Conservation (phyloP, 2,113 vertebrate genomes). For the Brienomyrus brachyistius region DNA sequence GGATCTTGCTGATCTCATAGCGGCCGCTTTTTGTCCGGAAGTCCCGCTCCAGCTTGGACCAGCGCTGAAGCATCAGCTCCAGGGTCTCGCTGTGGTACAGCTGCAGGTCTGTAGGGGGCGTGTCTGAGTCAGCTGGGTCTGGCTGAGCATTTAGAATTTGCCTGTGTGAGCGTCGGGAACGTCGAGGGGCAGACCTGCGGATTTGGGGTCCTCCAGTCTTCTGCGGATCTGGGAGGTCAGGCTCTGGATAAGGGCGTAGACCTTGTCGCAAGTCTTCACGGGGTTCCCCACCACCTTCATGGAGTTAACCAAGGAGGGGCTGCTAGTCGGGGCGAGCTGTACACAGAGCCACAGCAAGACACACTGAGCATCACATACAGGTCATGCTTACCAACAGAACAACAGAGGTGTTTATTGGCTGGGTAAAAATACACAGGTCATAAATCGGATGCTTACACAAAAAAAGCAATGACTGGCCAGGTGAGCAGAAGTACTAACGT, state of each 20-base stretch:
- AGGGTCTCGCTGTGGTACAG: constrained; percentile 93
- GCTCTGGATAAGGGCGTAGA: constrained; percentile 83
- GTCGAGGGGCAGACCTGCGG: constrained; percentile 63
- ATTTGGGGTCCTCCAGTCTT: constrained; percentile 85
- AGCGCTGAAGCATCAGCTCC: constrained; percentile 93
- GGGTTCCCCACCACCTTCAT: constrained; percentile 86
- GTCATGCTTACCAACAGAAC: neutral
- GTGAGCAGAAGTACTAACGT: neutral
- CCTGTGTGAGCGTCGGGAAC: neutral
- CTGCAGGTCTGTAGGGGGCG: constrained; percentile 66
- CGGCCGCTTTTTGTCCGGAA: constrained; percentile 87
- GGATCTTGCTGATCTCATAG: constrained; percentile 97
- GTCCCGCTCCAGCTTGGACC: constrained; percentile 90
- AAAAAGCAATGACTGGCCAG: neutral
- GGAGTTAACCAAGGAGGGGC: constrained; percentile 81
- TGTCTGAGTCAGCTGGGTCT: neutral
- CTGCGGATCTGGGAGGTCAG: constrained; percentile 84
- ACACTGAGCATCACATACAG: neutral
- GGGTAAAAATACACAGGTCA: neutral
- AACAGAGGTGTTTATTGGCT: neutral
- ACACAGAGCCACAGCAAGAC: neutral
- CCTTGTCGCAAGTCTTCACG: constrained; percentile 82
- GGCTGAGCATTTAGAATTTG: neutral
- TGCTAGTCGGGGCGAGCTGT: constrained; percentile 85
- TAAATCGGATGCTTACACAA: neutral